These are phyloP conservation scores for Drosophila paranaensis DNA, from an alignment of 2,888 invertebrate genomes.

Conservation along the genomic window DNA sequence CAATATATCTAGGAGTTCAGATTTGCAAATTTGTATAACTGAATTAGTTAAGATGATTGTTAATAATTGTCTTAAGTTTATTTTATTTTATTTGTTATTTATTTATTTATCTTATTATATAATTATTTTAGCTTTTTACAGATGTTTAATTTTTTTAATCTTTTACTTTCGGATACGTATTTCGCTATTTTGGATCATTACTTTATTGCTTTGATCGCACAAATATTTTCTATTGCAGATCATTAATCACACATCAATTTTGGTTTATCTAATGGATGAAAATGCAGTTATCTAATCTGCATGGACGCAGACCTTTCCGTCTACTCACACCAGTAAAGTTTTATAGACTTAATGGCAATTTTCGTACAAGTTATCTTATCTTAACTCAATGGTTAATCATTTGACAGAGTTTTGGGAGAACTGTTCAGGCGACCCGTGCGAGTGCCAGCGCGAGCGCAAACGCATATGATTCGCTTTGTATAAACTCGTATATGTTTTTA, in stretches of 20 bases:
- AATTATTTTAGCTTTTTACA: background rate
- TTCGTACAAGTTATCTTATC: slow-evolving; percentile 33
- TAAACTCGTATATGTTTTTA: slow-evolving; percentile 44
- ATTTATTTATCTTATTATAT: background rate
- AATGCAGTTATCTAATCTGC: slow-evolving; percentile 27
- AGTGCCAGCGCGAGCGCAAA: slow-evolving; percentile 27
- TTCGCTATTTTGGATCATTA: too few species aligned
- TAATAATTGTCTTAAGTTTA: too few species aligned
- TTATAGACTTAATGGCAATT: slow-evolving; percentile 4
- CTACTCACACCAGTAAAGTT: background rate
- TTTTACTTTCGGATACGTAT: too few species aligned
- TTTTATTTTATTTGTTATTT: background rate
- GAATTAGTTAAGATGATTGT: too few species aligned
- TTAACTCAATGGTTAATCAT: slow-evolving; percentile 3
- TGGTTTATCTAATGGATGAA: background rate
- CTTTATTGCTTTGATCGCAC: background rate
- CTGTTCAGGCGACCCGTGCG: slow-evolving; percentile 33
- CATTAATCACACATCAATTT: background rate
- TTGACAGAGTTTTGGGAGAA: slow-evolving; percentile 11
- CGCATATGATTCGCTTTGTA: slow-evolving; percentile 53
- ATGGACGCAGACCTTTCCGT: background rate
- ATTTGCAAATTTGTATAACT: too few species aligned
- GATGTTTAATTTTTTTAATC: too few species aligned
- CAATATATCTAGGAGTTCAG: background rate
- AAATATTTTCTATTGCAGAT: background rate